Conservation (phyloP, 2,797 vertebrate species). For the Hyperoplus immaculatus region DNA sequence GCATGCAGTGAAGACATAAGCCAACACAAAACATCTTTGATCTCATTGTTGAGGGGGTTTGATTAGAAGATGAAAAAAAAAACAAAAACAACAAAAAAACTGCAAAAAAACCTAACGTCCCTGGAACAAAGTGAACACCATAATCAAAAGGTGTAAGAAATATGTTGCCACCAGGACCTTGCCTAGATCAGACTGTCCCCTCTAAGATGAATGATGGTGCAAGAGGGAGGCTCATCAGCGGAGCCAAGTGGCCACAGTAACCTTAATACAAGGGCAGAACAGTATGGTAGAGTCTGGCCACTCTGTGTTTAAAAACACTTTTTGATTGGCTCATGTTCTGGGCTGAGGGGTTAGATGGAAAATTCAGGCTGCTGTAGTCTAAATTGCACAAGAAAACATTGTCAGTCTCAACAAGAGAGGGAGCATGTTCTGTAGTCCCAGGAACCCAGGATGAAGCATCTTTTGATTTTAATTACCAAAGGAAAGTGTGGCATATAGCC, state of each 20-base stretch:
- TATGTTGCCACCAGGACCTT: constrained; percentile 22
- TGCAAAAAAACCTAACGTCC: background rate
- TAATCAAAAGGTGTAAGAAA: constrained; percentile 21
- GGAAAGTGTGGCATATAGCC: constrained; percentile 1
- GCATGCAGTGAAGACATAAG: background rate
- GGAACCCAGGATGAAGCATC: constrained; percentile 5
- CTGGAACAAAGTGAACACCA: background rate
- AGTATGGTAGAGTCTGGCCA: background rate
- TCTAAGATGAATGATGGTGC: constrained; percentile 47
- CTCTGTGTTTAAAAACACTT: constrained; percentile 3
- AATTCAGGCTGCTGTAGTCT: background rate
- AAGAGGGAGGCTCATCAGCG: constrained; percentile 37
- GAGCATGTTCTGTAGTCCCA: background rate
- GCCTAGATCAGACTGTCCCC: constrained; percentile 27
- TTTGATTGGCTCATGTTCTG: constrained; percentile 19
- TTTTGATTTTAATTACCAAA: constrained; percentile 20
- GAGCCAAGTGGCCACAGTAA: constrained; percentile 30
- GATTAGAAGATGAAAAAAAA: background rate
- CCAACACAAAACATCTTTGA: constrained; percentile 12
- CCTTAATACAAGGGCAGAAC: constrained; percentile 39
- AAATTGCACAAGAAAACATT: background rate
- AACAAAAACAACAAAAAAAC: background rate
- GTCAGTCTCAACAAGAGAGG: background rate
- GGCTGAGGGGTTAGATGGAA: constrained; percentile 9
- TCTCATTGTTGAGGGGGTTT: constrained; percentile 1